These are phyloP conservation scores for Thymelicus sylvestris DNA, from an alignment of 2,888 invertebrate genomes.

Conservation along the genomic window DNA sequence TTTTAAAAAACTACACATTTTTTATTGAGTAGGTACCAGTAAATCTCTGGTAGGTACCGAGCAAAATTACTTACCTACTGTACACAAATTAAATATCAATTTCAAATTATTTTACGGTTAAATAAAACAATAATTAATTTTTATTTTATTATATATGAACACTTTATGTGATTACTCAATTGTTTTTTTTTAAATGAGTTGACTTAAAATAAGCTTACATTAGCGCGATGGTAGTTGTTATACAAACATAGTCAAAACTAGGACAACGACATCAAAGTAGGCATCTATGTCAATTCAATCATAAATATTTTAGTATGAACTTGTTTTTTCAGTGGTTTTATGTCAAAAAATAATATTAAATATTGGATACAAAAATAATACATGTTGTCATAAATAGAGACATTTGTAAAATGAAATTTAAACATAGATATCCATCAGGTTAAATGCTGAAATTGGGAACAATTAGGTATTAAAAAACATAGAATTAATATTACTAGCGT, in stretches of 20 bases:
- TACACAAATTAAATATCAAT: too few relatives aligned
- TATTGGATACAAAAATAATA: too few relatives aligned
- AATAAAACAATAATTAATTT: background rate
- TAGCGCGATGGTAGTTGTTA: background rate
- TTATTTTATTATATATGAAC: background rate
- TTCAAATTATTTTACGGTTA: too few relatives aligned
- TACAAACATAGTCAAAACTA: slow-evolving; percentile 13
- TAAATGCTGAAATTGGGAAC: too few relatives aligned
- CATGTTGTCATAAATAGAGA: too few relatives aligned
- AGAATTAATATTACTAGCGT: too few relatives aligned
- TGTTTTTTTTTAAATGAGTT: background rate
- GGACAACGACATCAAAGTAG: slow-evolving; percentile 18
- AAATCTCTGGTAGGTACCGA: too few relatives aligned
- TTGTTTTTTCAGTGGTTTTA: background rate
- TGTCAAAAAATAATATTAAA: background rate
- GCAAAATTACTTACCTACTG: too few relatives aligned
- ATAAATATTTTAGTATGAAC: background rate
- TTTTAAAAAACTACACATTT: background rate
- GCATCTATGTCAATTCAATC: slow-evolving; percentile 8
- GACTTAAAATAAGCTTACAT: background rate
- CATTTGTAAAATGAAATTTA: too few relatives aligned
- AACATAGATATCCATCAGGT: too few relatives aligned
- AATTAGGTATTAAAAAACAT: too few relatives aligned
- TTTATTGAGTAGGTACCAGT: too few relatives aligned
- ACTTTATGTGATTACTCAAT: background rate